Base-by-base conservation (phyloP, 2,113 vertebrate species). In the Platichthys flesus region DNA sequence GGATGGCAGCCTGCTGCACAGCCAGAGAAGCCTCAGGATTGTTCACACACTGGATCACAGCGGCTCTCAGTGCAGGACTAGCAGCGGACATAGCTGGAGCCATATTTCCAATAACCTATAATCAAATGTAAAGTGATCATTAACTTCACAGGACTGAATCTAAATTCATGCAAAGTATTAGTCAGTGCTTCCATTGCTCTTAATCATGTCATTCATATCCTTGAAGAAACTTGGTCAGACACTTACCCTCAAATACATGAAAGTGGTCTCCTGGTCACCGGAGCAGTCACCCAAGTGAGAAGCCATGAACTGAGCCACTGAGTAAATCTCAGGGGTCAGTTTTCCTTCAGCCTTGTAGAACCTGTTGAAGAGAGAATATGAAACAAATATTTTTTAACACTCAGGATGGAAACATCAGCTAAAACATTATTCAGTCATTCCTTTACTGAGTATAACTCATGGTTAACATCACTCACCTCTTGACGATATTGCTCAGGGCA, bases 41-140 rank as follows among this genome's bases (percentile, higher is more conserved):
- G 88, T 91, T 91, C 72, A 97, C 85, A 67, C 97, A 99, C 10
- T 90, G 90, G 76, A 96, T 92, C 28, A 99, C 80, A 2, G 90
- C 86, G 24, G 92, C 87, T 76, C 91, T 97, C 72, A 98, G 88
- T 21, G 31, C 88, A 45, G 96, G 94, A 66, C 92, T 93, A 49
- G 95, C 88, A 23, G 84, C 73, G 35, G 95, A 92, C 85, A 99
- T 78, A 57, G 94, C 94, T 59, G 86, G 90, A 37, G 96, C 97
- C 95, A 97, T 97, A 85, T 97, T 98, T 91, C 97, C 97, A 93
- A 97, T 94, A 73, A 96, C 95, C 97, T 99, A 81, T 26, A 62
- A 54, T 62, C 58, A 74, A 60, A 24, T 21, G 4, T 13, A 40
- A 40, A 21, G 18, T 3, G 3, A 60, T 20, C 31, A 10, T 60